Evolutionary conservation across 2,797 vertebrate genomes (phyloP).

Genomic region (Heterohyrax brucei): DNA sequence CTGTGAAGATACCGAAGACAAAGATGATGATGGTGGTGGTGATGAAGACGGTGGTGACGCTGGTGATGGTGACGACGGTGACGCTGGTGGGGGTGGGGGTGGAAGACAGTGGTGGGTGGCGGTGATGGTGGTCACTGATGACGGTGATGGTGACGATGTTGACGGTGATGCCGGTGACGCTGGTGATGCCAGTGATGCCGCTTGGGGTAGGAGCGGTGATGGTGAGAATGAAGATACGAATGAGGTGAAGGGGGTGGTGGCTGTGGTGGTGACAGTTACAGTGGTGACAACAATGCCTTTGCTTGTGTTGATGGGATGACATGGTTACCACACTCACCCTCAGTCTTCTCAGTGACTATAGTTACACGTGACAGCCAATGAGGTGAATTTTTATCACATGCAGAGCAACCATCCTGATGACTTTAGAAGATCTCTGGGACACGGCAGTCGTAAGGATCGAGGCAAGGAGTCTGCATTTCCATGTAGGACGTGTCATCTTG

Average conservation of each 20-base stretch:
- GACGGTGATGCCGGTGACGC: background rate
- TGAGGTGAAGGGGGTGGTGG: rapidly evolving
- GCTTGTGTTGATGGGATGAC: background rate
- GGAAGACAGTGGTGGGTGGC: no score
- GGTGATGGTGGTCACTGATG: background rate
- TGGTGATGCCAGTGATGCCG: no score
- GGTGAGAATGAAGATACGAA: background rate
- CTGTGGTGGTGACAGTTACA: background rate
- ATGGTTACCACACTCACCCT: background rate
- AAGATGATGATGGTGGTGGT: no score
- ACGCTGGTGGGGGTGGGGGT: no score
- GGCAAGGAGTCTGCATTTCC: background rate
- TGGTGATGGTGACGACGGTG: no score
- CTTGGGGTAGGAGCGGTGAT: no score
- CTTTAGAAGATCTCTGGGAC: background rate
- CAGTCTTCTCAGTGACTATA: background rate
- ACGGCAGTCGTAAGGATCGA: background rate
- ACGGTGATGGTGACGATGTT: background rate
- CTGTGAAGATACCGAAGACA: background rate
- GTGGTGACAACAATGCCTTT: background rate
- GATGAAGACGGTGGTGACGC: no score
- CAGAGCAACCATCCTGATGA: background rate
- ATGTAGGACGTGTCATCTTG: rapidly evolving
- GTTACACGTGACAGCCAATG: background rate
- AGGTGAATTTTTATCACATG: background rate